Evolutionary conservation across 2,888 invertebrate species (phyloP), one percentile per base, ranked within the genome.

Genomic region (Adelphocoris suturalis): DNA sequence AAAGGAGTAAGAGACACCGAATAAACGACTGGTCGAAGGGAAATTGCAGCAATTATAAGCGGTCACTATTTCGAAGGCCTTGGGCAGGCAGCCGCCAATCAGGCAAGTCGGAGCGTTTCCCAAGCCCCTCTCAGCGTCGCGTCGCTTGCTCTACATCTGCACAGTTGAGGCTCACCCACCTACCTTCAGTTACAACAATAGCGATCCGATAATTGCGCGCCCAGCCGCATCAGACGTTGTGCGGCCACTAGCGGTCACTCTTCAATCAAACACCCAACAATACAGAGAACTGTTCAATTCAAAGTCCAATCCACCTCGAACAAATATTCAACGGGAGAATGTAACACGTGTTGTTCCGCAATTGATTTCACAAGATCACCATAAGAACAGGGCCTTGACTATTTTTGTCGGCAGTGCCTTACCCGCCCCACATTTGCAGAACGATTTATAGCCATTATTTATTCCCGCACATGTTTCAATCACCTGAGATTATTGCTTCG

Each of bases 321-420:
- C 68, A 68, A 68, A 68, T 68, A 68, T 68, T 68, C 27, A 68
- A 11, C 52, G 16, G 16, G 52, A 52, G 52, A 52, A 19, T 61
- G 61, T 61, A 61, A 23, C 68, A 68, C 9, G 68, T 68, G 68
- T 19, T n/a, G 68, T 68, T 68, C 23, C 19, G 68, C 68, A 68
- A 68, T 23, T 11, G 68, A 68, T 68, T 68, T 68, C 68, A 68
- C 68, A 61, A 61, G 61, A 68, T 68, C 27, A 68, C 68, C 2
- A 23, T 37, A 37, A 37, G 37, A 37, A 37, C 37, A 0, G 68
- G 19, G 27, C 12, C 19, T 13, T 12, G 68, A 12, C 68, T 68
- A 19, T 23, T 68, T 68, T 68, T 12, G 23, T 23, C 68, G 27
- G 68, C 23, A 11, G 19, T 7, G 16, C 3, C 52, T 52, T 2